A percentile compares a stretch with the other conserved stretches of the same genome.
Conservation (phyloP, 2,113 vertebrate species). For the Laterallus jamaicensis region DNA sequence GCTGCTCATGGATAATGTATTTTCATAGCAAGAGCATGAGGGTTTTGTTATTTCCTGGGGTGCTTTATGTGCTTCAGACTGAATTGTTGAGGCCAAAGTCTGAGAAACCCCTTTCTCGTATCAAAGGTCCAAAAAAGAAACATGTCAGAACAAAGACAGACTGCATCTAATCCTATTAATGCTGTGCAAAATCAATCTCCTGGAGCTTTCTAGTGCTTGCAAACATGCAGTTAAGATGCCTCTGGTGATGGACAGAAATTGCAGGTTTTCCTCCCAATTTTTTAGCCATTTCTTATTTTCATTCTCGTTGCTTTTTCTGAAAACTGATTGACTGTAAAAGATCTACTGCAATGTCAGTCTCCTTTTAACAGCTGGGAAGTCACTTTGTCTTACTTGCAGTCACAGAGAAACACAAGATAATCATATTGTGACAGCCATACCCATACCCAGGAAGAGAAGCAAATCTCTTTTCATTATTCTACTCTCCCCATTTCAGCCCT, state of each 20-base stretch:
- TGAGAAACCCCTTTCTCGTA: neutral
- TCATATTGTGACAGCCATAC: conserved; percentile 43
- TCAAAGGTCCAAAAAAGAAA: neutral
- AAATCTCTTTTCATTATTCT: neutral
- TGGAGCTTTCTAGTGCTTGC: neutral
- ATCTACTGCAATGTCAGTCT: conserved; percentile 41
- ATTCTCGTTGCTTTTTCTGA: neutral
- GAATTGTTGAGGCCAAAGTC: neutral
- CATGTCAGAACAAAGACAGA: neutral
- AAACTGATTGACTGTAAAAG: conserved; percentile 48
- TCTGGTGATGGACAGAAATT: conserved; percentile 39
- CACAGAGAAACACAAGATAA: conserved; percentile 43
- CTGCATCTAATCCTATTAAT: conserved; percentile 15
- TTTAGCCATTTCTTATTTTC: conserved; percentile 22
- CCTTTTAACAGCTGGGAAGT: conserved; percentile 36
- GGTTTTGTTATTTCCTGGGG: neutral
- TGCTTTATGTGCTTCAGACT: neutral
- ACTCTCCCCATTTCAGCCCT: neutral
- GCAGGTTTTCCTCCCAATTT: neutral
- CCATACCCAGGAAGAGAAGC: neutral
- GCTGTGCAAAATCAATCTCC: conserved; percentile 8
- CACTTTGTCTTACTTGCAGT: conserved; percentile 50
- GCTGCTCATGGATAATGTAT: neutral
- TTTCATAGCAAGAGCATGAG: neutral
- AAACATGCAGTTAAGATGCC: conserved; percentile 35